phyloP scores from a whole-genome alignment of 2,113 vertebrate species.

The Peucedramus taeniatus region DNA sequence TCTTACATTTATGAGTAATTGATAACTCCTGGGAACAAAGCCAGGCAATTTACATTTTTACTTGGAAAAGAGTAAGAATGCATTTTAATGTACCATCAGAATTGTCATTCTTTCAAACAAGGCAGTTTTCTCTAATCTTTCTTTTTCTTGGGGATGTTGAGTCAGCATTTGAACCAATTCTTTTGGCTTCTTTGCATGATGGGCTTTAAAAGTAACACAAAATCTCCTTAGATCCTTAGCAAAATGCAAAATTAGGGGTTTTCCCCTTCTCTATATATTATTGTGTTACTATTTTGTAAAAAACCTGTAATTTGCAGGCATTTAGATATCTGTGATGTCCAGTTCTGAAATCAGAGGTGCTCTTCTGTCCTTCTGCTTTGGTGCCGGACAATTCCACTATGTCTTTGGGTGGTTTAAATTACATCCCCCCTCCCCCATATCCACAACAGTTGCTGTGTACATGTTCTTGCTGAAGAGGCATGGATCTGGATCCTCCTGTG shows the following conservation, averaged over 20 bases:
- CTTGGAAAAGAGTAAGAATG: background rate
- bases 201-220: background rate
- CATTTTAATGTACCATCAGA: background rate
- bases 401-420: background rate
- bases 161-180: background rate
- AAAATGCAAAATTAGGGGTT: background rate
- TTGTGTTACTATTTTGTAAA: background rate
- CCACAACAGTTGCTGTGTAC: background rate
- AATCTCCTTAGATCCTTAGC: background rate
- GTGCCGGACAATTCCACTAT: background rate
- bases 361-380: background rate
- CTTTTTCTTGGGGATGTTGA: background rate
- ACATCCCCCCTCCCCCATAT: fast-evolving
- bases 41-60: background rate
- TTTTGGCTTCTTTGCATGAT: background rate
- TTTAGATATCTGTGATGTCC: background rate
- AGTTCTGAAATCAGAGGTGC: background rate
- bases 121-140: background rate
- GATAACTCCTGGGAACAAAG: background rate
- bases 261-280: fast-evolving
- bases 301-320: background rate
- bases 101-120: background rate
- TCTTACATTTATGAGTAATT: background rate
- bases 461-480: fast-evolving
- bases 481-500: background rate